Percentiles rank a stretch among this genome's conserved stretches.
Conservation (phyloP, 2,113 vertebrate species). For the Bungarus multicinctus region DNA sequence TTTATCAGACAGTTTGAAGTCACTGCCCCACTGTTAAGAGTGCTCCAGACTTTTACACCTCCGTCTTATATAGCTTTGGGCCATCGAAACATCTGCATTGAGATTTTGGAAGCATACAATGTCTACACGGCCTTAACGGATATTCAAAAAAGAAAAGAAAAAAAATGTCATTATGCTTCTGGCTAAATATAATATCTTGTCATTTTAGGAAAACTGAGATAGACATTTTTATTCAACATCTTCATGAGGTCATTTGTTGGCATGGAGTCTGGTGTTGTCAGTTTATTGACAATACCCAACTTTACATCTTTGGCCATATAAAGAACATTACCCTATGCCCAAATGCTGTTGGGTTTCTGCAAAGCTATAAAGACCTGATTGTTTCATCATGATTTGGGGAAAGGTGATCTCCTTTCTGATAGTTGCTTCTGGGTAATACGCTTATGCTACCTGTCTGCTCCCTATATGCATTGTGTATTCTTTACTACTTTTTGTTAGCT, state of each 20-base stretch:
- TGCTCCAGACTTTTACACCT: neutral
- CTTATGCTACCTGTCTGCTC: neutral
- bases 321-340: neutral
- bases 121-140: neutral
- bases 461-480: neutral
- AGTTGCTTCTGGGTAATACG: neutral
- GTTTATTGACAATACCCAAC: neutral
- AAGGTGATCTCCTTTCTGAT: neutral
- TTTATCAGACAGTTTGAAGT: neutral
- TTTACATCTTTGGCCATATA: neutral
- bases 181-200: neutral
- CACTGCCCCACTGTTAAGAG: neutral
- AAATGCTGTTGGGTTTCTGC: neutral
- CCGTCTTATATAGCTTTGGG: neutral
- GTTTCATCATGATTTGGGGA: neutral
- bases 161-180: neutral
- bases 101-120: neutral
- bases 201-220: neutral
- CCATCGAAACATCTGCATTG: neutral
- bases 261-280: neutral
- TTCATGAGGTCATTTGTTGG: neutral
- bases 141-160: neutral
- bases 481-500: neutral
- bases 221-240: neutral
- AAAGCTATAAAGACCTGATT: neutral